These are phyloP conservation scores for Cephus pulcher DNA, from an alignment of 2,888 invertebrate species.

Conservation along the genomic window DNA sequence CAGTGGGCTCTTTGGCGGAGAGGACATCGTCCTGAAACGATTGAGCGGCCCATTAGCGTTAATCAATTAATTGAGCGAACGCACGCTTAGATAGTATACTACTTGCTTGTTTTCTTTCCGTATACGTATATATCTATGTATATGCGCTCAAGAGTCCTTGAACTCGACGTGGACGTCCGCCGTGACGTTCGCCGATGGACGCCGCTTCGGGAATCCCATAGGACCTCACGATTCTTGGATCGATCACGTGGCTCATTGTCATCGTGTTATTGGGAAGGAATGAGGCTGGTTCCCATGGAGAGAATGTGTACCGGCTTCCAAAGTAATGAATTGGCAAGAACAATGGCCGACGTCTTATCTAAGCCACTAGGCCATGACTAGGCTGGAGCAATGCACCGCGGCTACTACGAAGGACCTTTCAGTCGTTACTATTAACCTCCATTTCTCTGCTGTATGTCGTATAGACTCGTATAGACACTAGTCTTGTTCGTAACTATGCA, in stretches of 20 bases:
- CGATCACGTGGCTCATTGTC: not conserved
- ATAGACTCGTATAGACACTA: not conserved
- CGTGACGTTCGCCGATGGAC: not conserved
- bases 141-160: not conserved
- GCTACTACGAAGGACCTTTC: not conserved
- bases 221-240: not conserved
- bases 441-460: not conserved
- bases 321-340: slow-evolving; percentile 30
- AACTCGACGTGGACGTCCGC: not conserved
- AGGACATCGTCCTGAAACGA: not conserved
- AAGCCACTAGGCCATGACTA: slow-evolving; percentile 13
- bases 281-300: not conserved
- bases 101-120: not conserved
- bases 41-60: not conserved
- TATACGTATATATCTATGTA: not conserved
- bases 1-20: not conserved
- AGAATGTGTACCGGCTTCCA: not conserved
- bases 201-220: not conserved
- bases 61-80: not conserved
- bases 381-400: slow-evolving; percentile 7
- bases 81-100: not conserved
- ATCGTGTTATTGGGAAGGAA: not conserved
- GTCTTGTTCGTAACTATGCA: not conserved
- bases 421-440: not conserved
- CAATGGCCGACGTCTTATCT: slow-evolving; percentile 25